These are phyloP conservation scores for Pampus argenteus DNA, from an alignment of 2,797 vertebrate species.

Conservation along the genomic window DNA sequence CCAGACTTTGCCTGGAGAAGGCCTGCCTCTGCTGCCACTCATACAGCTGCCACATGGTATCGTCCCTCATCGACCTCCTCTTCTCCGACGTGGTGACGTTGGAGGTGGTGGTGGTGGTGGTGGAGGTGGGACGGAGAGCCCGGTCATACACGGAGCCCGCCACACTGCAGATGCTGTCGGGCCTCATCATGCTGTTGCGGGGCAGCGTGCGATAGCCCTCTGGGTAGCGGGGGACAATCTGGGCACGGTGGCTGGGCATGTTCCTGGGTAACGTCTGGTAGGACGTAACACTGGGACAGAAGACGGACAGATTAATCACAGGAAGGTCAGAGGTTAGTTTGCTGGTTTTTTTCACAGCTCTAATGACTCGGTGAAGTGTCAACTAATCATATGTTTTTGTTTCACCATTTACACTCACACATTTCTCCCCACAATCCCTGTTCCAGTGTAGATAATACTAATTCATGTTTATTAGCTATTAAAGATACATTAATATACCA, in stretches of 20 bases:
- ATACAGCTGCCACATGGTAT: conserved; percentile 99
- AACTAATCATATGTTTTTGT: too few species aligned
- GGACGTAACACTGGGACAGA: conserved; percentile 85
- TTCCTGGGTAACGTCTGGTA: conserved; percentile 96
- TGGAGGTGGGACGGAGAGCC: conserved; percentile 62
- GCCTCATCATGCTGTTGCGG: conserved; percentile 87
- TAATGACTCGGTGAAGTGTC: too few species aligned
- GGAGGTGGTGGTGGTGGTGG: conserved; percentile 32
- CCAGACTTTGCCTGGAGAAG: conserved; percentile 86
- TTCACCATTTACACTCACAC: too few species aligned
- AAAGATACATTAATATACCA: too few species aligned
- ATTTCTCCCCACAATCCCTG: too few species aligned
- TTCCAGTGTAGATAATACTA: too few species aligned
- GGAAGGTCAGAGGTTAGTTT: not conserved
- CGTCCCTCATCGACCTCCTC: conserved; percentile 91
- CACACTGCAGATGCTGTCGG: conserved; percentile 89
- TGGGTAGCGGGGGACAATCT: conserved; percentile 87
- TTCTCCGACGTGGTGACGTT: conserved; percentile 86
- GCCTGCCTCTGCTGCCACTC: conserved; percentile 98
- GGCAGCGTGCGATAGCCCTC: conserved; percentile 95
- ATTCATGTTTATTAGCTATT: too few species aligned
- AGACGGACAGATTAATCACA: not conserved
- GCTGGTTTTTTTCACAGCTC: too few species aligned
- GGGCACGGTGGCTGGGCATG: conserved; percentile 94
- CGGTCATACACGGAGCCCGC: conserved; percentile 83